These are phyloP conservation scores for Drosophila miranda DNA, from an alignment of 1,140 invertebrate genomes.

Conservation along the genomic window DNA sequence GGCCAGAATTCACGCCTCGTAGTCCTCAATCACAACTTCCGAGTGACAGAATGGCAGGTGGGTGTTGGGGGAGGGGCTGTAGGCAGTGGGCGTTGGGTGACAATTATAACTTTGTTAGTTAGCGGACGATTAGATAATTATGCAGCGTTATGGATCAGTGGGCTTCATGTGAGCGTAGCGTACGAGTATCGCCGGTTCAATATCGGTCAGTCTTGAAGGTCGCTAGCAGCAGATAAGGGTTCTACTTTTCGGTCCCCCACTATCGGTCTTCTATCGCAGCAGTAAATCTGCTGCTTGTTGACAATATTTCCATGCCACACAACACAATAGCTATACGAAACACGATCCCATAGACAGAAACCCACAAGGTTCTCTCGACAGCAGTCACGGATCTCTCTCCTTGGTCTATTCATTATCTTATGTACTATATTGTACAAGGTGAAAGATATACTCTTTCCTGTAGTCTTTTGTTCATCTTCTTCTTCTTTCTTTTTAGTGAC, in stretches of 20 bases:
- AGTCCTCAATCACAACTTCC: slow-evolving; percentile 38
- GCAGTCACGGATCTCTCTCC: no score
- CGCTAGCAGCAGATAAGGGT: slow-evolving; percentile 29
- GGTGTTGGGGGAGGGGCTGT: no score
- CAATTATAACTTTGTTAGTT: slow-evolving; percentile 23
- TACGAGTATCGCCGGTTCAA: slow-evolving; percentile 16
- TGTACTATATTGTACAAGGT: no score
- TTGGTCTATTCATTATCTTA: no score
- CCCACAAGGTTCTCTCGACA: no score
- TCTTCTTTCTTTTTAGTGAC: no score
- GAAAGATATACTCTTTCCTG: no score
- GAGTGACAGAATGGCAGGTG: not conserved
- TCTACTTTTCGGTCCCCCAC: not conserved
- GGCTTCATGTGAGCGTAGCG: not conserved
- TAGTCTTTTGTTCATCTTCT: no score
- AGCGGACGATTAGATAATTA: slow-evolving; percentile 1
- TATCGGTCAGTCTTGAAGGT: slow-evolving; percentile 51
- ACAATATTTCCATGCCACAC: slow-evolving; percentile 9
- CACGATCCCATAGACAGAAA: not conserved
- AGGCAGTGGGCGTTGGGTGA: not conserved
- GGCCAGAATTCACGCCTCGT: slow-evolving; percentile 36
- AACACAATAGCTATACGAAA: slow-evolving; percentile 26
- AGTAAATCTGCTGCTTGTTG: slow-evolving; percentile 29
- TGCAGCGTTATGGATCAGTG: not conserved
- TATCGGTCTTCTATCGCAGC: slow-evolving; percentile 17